A percentile compares a stretch with the other conserved stretches of the same genome.
Evolutionary conservation across 2,797 vertebrate species (phyloP).

Genomic region (Cetoscarus ocellatus): DNA sequence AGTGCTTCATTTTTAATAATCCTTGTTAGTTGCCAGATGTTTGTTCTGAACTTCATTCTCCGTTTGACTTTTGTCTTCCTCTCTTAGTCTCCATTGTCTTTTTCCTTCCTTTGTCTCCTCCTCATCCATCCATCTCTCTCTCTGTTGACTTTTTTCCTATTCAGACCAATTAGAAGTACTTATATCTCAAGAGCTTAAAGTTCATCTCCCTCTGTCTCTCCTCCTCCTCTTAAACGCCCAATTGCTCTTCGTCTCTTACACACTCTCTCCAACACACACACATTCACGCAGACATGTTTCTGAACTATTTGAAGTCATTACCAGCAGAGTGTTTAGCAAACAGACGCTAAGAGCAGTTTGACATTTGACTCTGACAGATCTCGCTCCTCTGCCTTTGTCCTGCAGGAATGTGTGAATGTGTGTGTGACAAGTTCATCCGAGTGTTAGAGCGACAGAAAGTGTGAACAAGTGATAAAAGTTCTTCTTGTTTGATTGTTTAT

Average conservation of each 20-base stretch:
- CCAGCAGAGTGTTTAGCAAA: slow-evolving; percentile 76
- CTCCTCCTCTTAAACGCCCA: slow-evolving; percentile 41
- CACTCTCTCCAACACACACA: background rate
- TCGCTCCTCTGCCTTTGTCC: slow-evolving; percentile 58
- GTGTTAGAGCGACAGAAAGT: background rate
- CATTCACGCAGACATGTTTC: background rate
- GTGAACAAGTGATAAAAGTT: too few species aligned
- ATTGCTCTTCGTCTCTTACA: slow-evolving; percentile 31
- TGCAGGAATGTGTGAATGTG: slow-evolving; percentile 29
- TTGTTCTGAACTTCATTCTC: too few species aligned
- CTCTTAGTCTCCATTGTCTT: too few species aligned
- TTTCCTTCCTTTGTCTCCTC: too few species aligned
- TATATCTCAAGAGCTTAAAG: slow-evolving; percentile 62
- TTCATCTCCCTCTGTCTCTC: slow-evolving; percentile 47
- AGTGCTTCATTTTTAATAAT: too few species aligned
- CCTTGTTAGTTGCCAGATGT: too few species aligned
- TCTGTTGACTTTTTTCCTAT: slow-evolving; percentile 51
- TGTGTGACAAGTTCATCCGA: background rate
- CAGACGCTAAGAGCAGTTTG: slow-evolving; percentile 75
- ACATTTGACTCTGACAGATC: slow-evolving; percentile 73
- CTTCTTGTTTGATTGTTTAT: too few species aligned
- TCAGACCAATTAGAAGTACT: slow-evolving; percentile 64
- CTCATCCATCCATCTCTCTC: background rate
- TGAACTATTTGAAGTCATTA: slow-evolving; percentile 69
- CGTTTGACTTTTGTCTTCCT: too few species aligned